A percentile compares a stretch with the other conserved stretches of the same genome.
phyloP scores from a whole-genome alignment of 2,888 invertebrate species.

The Chaetoderma sp. region DNA sequence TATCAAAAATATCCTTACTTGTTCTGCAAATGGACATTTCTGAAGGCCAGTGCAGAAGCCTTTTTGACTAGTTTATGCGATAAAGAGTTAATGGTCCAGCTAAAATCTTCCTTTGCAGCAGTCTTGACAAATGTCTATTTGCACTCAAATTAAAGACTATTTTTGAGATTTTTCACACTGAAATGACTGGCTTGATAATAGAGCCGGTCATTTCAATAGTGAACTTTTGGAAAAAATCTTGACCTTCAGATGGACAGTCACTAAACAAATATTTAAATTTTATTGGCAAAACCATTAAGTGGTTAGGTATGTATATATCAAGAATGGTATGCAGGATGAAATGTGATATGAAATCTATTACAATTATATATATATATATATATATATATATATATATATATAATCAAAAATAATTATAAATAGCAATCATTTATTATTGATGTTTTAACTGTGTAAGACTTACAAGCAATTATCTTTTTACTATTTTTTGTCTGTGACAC shows the following conservation, averaged over 20 bases:
- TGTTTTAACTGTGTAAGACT: too few relatives aligned
- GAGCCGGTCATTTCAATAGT: too few relatives aligned
- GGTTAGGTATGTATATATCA: background rate
- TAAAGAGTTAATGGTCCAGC: too few relatives aligned
- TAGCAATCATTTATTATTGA: background rate
- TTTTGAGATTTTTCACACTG: too few relatives aligned
- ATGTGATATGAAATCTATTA: background rate
- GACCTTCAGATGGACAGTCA: too few relatives aligned
- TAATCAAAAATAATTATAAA: background rate
- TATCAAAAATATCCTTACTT: background rate
- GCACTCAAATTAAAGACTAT: too few relatives aligned
- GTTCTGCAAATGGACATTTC: background rate
- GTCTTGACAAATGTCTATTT: too few relatives aligned
- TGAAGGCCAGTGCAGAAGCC: background rate
- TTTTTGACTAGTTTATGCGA: background rate
- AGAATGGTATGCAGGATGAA: background rate
- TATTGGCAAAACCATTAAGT: background rate
- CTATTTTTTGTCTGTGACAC: too few relatives aligned
- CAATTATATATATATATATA: background rate
- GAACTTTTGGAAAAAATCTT: background rate
- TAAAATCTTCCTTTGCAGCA: background rate
- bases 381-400: slow-evolving; percentile 9
- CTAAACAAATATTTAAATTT: too few relatives aligned
- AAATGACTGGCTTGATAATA: too few relatives aligned
- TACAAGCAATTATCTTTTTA: too few relatives aligned